Conservation (phyloP, 2,888 invertebrate species). For the Geophilus truncorum region DNA sequence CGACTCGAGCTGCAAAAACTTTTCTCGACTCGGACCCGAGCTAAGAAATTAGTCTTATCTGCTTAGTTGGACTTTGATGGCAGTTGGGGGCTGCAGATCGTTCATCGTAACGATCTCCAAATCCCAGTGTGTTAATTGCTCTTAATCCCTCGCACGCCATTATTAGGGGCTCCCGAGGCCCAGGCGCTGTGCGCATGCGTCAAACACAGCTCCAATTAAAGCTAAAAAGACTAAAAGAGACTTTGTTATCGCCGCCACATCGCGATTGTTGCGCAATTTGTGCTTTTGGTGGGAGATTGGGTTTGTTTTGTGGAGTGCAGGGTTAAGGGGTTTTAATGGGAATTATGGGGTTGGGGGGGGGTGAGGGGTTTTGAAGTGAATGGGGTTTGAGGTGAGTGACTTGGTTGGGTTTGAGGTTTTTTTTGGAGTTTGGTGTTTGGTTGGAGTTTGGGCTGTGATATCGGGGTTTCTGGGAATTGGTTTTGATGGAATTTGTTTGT, state of each 20-base stretch:
- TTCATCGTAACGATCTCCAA: neutral
- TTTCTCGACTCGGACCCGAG: neutral
- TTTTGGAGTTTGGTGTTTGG: too few species aligned
- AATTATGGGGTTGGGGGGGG: too few species aligned
- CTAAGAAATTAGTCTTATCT: neutral
- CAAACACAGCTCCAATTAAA: neutral
- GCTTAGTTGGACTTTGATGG: neutral
- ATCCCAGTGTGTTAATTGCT: slow-evolving; percentile 25
- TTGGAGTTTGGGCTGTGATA: too few species aligned
- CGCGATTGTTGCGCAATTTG: neutral
- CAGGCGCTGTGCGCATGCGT: neutral
- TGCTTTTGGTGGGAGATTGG: too few species aligned
- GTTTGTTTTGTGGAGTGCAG: too few species aligned
- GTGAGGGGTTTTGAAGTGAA: too few species aligned
- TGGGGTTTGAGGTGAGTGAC: too few species aligned
- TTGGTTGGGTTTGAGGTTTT: too few species aligned
- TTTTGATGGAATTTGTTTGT: too few species aligned
- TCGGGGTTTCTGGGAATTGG: too few species aligned
- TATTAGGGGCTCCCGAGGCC: neutral
- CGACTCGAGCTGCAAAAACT: neutral
- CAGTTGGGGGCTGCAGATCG: neutral
- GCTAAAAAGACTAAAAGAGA: neutral
- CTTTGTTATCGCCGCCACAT: neutral
- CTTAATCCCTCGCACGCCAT: slow-evolving; percentile 1
- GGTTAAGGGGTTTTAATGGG: too few species aligned